A percentile compares a stretch with the other conserved stretches of the same genome.
Conservation (phyloP, 2,888 invertebrate genomes). For the Palloptera scutellata region DNA sequence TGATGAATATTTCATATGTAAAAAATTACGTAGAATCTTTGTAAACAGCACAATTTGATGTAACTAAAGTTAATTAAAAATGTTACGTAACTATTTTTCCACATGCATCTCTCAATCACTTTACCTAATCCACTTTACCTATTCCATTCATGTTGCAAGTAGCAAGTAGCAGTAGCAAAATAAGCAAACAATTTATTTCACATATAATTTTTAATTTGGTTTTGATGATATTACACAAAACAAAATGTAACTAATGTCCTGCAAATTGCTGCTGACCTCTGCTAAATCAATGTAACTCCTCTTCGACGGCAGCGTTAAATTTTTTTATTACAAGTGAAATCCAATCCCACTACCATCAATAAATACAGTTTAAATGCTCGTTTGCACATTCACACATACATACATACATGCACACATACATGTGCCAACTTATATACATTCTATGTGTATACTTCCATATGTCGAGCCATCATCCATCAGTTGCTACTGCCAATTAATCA, state of each 20-base stretch:
- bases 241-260: neutral
- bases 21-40: no score
- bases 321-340: neutral
- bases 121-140: no score
- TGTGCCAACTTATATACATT: no score
- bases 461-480: no score
- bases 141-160: no score
- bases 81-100: no score
- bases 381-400: neutral
- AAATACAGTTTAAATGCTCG: neutral
- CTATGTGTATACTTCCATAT: neutral
- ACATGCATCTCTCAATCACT: no score
- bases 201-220: neutral
- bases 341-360: neutral
- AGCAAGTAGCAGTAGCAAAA: no score
- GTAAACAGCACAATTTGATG: no score
- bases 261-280: neutral
- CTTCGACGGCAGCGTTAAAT: neutral
- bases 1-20: no score
- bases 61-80: no score
- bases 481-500: conserved; percentile 54
- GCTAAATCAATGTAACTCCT: neutral
- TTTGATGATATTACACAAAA: neutral
- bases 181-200: neutral
- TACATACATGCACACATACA: neutral